phyloP scores from a whole-genome alignment of 2,888 invertebrate species.

The Limnephilus lunatus region DNA sequence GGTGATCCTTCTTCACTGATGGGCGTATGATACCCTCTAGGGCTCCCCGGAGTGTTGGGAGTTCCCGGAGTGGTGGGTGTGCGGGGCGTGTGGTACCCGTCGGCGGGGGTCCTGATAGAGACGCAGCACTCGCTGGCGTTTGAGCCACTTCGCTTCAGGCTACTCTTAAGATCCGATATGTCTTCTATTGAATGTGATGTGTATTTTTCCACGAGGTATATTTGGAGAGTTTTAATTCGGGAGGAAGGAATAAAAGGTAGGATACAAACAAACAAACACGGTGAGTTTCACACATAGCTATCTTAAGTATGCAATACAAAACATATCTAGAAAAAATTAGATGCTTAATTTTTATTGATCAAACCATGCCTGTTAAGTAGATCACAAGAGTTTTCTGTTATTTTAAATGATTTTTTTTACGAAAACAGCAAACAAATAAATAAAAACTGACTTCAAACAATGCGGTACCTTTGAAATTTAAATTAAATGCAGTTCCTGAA shows the following conservation, averaged over 20 bases:
- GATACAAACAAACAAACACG: slow-evolving; percentile 31
- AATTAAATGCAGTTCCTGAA: not conserved
- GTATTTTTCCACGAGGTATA: slow-evolving; percentile 3
- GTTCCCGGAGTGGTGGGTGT: slow-evolving; percentile 76
- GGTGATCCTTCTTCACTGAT: slow-evolving; percentile 69
- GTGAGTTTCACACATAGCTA: slow-evolving; percentile 26
- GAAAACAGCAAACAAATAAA: not conserved
- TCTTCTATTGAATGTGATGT: slow-evolving; percentile 55
- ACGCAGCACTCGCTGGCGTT: slow-evolving; percentile 74
- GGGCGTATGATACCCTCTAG: slow-evolving; percentile 74
- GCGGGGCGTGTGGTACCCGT: slow-evolving; percentile 77
- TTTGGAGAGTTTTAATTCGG: not conserved
- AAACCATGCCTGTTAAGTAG: slow-evolving; percentile 18
- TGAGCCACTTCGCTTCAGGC: slow-evolving; percentile 64
- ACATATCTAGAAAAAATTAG: not conserved
- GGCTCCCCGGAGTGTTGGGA: slow-evolving; percentile 78
- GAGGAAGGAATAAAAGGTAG: slow-evolving; percentile 31
- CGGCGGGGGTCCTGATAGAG: slow-evolving; percentile 75
- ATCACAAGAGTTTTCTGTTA: not conserved
- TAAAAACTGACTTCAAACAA: not conserved
- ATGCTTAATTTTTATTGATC: not conserved
- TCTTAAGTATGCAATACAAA: not conserved
- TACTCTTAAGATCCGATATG: slow-evolving; percentile 63
- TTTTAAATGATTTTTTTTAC: not conserved
- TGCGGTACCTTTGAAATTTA: not conserved